A percentile compares a stretch with the other conserved stretches of the same genome.
Conservation (phyloP, 1,140 invertebrate genomes). For the Drosophila albomicans region DNA sequence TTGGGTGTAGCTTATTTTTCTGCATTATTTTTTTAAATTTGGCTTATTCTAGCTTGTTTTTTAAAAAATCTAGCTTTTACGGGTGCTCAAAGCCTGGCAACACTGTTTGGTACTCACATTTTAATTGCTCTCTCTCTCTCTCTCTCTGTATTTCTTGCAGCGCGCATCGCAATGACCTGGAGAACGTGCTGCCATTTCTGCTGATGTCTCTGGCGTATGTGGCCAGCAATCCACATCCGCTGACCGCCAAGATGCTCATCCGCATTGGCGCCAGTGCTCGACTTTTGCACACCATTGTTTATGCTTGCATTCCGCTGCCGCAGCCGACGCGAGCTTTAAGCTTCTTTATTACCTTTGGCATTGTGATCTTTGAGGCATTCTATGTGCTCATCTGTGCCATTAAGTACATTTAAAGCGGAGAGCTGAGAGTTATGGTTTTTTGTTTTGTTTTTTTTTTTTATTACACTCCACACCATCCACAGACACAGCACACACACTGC, state of each 20-base stretch:
- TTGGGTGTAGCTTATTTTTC: no score
- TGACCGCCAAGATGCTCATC: constrained; percentile 86
- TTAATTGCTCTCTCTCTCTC: not conserved
- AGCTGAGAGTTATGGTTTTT: no score
- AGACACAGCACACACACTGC: constrained; percentile 8
- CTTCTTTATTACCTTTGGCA: constrained; percentile 85
- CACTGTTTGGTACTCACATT: no score
- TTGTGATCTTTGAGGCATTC: constrained; percentile 86
- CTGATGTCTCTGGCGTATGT: constrained; percentile 87
- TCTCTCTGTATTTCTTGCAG: constrained; percentile 75
- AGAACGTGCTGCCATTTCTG: constrained; percentile 89
- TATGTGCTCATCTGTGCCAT: constrained; percentile 60
- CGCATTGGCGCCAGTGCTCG: constrained; percentile 86
- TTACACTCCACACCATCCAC: constrained; percentile 15
- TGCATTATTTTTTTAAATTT: no score
- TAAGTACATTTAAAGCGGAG: constrained; percentile 53
- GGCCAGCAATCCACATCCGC: constrained; percentile 85
- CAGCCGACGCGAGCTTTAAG: constrained; percentile 87
- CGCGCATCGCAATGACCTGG: constrained; percentile 90
- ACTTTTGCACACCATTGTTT: constrained; percentile 87
- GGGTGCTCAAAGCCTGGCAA: no score
- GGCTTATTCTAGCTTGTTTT: no score
- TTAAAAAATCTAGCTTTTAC: no score
- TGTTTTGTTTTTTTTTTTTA: constrained; percentile 4
- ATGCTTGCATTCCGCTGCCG: constrained; percentile 85